A percentile compares a stretch with the other conserved stretches of the same genome.
These are phyloP conservation scores for Bugula neritina DNA, from an alignment of 2,888 invertebrate species.

Conservation along the genomic window DNA sequence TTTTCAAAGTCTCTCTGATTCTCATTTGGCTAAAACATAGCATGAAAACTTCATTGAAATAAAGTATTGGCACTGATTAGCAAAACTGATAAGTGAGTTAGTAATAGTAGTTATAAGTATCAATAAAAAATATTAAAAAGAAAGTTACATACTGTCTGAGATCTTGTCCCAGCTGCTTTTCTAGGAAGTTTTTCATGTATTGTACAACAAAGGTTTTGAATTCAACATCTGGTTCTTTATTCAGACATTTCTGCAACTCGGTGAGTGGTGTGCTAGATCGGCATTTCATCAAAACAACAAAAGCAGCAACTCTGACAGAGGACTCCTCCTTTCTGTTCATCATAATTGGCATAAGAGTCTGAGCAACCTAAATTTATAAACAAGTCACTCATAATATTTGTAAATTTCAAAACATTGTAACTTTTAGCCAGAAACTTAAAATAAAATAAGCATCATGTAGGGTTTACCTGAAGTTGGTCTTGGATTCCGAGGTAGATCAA, in stretches of 20 bases:
- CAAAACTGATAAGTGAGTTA: no score
- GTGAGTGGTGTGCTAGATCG: not conserved
- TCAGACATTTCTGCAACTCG: not conserved
- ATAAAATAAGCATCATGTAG: no score
- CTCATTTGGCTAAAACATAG: conserved; percentile 19
- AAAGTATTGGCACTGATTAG: no score
- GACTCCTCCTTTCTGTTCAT: not conserved
- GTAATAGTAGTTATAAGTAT: no score
- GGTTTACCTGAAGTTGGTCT: not conserved
- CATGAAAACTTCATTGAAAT: no score
- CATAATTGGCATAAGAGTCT: not conserved
- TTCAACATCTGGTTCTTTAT: not conserved
- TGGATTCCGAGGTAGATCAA: conserved; percentile 36
- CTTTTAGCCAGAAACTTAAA: no score
- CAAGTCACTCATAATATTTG: no score
- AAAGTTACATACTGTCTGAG: no score
- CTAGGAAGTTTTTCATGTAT: conserved; percentile 12
- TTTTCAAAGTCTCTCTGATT: not conserved
- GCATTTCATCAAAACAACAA: no score
- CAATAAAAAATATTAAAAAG: no score
- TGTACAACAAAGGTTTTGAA: conserved; percentile 18
- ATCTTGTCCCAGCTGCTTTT: no score
- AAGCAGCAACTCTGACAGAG: conserved; percentile 5
- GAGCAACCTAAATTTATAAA: not conserved
- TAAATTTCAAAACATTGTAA: no score